A percentile compares a stretch with the other conserved stretches of the same genome.
Evolutionary conservation across 2,888 invertebrate genomes (phyloP).

Genomic region (Dolomedes plantarius): DNA sequence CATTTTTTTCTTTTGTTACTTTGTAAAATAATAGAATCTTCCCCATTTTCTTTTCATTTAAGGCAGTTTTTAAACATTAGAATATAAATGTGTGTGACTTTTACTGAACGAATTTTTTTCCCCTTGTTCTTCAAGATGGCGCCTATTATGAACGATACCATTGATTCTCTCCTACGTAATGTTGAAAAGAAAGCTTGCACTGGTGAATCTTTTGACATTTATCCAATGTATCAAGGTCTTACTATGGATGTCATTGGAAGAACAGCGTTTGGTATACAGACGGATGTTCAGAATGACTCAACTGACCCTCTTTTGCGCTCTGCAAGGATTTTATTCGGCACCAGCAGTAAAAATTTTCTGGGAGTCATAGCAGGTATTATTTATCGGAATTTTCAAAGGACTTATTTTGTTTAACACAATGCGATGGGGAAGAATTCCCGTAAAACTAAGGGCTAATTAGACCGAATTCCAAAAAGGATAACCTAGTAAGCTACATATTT

Average conservation of each 20-base stretch:
- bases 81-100: no score
- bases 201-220: conserved; percentile 65
- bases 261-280: conserved; percentile 67
- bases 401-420: no score
- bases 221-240: conserved; percentile 59
- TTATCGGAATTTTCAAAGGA: no score
- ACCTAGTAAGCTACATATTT: no score
- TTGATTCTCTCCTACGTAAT: conserved; percentile 20
- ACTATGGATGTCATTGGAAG: conserved; percentile 69
- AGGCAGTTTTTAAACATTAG: no score
- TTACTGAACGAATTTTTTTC: no score
- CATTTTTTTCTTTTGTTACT: no score
- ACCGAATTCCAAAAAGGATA: no score
- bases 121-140: conserved; percentile 47
- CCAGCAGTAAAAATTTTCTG: background rate
- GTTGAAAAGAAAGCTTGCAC: conserved; percentile 20
- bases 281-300: conserved; percentile 60
- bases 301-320: conserved; percentile 25
- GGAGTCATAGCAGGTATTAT: background rate
- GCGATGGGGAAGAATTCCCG: no score
- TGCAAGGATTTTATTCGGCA: background rate
- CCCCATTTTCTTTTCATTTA: no score
- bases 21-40: no score
- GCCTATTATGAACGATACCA: conserved; percentile 42
- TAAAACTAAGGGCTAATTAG: no score